Percentiles rank a stretch among this genome's conserved stretches.
These are phyloP conservation scores for Xiphorhynchus erythropygius DNA, from an alignment of 2,797 vertebrate genomes.

Conservation along the genomic window DNA sequence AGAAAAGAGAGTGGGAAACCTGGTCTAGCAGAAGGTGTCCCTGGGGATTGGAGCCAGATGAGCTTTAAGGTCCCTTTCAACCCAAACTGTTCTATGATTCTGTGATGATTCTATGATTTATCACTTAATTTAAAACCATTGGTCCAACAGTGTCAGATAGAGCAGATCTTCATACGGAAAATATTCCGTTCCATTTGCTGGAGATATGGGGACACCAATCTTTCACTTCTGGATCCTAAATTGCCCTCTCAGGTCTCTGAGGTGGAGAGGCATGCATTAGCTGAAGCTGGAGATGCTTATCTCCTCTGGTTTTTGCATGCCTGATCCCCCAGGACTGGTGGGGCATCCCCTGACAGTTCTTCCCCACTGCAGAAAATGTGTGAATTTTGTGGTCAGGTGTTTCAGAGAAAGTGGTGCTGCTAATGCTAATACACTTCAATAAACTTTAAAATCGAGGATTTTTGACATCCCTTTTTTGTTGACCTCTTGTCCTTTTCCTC, in stretches of 20 bases:
- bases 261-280: background rate
- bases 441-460: slow-evolving; percentile 40
- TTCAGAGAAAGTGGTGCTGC: slow-evolving; percentile 62
- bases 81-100: background rate
- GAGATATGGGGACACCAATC: background rate
- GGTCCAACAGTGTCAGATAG: background rate
- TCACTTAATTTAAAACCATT: background rate
- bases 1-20: background rate
- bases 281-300: background rate
- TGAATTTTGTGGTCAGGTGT: background rate
- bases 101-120: background rate
- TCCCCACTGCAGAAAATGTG: background rate
- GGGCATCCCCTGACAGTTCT: background rate
- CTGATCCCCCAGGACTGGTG: background rate
- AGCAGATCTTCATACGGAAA: background rate
- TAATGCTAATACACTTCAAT: slow-evolving; percentile 52
- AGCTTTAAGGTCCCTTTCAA: background rate
- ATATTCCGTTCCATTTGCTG: background rate
- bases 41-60: background rate
- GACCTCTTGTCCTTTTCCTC: slow-evolving; percentile 45
- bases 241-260: background rate
- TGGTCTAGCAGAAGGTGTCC: background rate
- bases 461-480: slow-evolving; percentile 71
- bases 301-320: background rate
- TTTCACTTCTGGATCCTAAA: background rate